phyloP scores from a whole-genome alignment of 2,888 invertebrate species.

The Acrocyrtus sp. region DNA sequence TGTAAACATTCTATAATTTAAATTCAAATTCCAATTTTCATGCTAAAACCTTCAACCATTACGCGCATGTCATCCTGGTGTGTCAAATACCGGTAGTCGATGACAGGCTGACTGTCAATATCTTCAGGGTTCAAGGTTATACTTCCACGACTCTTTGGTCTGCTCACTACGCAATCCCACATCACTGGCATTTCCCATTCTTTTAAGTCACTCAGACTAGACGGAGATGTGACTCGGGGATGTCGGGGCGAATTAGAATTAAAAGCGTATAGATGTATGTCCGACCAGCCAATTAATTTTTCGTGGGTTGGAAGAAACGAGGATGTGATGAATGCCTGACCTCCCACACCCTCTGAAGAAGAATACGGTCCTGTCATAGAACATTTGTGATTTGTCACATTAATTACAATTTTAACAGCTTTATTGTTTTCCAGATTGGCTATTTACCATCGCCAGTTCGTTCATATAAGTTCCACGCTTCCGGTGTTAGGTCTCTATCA shows the following conservation, averaged over 20 bases:
- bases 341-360: conserved; percentile 20
- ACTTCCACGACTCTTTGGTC: conserved; percentile 41
- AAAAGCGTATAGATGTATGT: conserved; percentile 55
- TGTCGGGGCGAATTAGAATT: too few relatives aligned
- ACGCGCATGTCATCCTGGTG: conserved; percentile 39
- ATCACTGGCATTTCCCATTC: conserved; percentile 12
- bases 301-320: conserved; percentile 11
- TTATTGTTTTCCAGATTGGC: too few relatives aligned
- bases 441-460: conserved; percentile 2
- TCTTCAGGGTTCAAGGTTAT: conserved; percentile 31
- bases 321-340: conserved; percentile 41
- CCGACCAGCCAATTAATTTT: conserved; percentile 43
- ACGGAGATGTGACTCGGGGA: conserved; percentile 18
- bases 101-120: conserved; percentile 19
- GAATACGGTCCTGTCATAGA: too few relatives aligned
- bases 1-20: too few relatives aligned
- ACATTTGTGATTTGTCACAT: too few relatives aligned
- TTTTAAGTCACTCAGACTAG: conserved; percentile 18
- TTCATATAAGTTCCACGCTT: conserved; percentile 22
- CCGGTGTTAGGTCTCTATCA: conserved; percentile 29
- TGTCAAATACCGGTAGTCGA: conserved; percentile 42
- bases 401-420: too few relatives aligned
- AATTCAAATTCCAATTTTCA: too few relatives aligned
- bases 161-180: conserved; percentile 28
- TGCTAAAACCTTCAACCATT: conserved; percentile 19